These are phyloP conservation scores for Archocentrus centrarchus DNA, from an alignment of 2,113 vertebrate genomes.

Conservation along the genomic window DNA sequence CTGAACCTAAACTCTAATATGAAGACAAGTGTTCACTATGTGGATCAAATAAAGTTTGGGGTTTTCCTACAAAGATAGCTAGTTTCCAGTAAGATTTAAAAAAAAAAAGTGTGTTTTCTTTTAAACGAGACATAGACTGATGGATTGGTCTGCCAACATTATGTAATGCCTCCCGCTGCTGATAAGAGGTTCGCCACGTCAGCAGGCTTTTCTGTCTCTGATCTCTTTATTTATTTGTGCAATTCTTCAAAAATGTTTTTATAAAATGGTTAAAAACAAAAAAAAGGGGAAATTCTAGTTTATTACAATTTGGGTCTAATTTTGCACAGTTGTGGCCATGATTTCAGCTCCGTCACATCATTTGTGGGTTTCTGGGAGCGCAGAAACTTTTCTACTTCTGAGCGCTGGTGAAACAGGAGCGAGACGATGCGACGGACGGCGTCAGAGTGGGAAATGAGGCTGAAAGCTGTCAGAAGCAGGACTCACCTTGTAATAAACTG, in stretches of 20 bases:
- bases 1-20: slow-evolving; percentile 11
- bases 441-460: not conserved
- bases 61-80: slow-evolving; percentile 4
- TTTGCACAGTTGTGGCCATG: too few relatives aligned
- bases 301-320: not conserved
- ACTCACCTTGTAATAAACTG: not conserved
- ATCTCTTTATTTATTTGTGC: slow-evolving; percentile 33
- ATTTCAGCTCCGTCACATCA: too few relatives aligned
- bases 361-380: too few relatives aligned
- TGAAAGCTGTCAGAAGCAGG: not conserved
- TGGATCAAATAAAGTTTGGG: slow-evolving; percentile 31
- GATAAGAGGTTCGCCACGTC: too few relatives aligned
- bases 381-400: too few relatives aligned
- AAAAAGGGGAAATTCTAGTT: not conserved
- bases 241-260: not conserved
- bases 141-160: not conserved
- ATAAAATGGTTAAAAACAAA: not conserved
- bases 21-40: slow-evolving; percentile 19
- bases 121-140: accelerated
- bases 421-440: not conserved
- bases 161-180: accelerated
- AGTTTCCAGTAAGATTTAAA: slow-evolving; percentile 4
- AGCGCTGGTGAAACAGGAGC: not conserved
- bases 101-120: not conserved
- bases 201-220: not conserved